These are phyloP conservation scores for Hydrochoerus hydrochaeris DNA, from an alignment of 2,113 vertebrate species.

Conservation along the genomic window DNA sequence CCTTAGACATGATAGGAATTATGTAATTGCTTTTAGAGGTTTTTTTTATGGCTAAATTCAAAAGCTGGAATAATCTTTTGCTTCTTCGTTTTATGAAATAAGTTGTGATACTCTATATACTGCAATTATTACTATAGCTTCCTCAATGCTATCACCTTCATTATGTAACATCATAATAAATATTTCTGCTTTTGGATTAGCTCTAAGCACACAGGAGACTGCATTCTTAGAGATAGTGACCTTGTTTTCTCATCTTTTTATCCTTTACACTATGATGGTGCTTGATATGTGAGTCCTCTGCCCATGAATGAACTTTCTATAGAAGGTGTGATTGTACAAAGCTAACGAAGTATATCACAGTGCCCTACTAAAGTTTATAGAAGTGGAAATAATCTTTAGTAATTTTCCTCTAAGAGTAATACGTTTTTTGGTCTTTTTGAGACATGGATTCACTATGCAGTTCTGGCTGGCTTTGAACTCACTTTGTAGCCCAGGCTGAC, in stretches of 20 bases:
- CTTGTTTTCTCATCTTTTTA: neutral
- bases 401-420: neutral
- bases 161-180: neutral
- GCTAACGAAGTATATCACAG: neutral
- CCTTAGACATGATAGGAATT: neutral
- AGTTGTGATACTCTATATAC: neutral
- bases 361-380: neutral
- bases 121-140: neutral
- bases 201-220: neutral
- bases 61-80: neutral
- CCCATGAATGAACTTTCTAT: neutral
- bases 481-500: neutral
- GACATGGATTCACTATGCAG: neutral
- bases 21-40: neutral
- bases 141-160: neutral
- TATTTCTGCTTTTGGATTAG: neutral
- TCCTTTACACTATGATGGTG: neutral
- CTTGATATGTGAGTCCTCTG: neutral
- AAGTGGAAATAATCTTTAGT: conserved; percentile 3
- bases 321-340: neutral
- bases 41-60: neutral
- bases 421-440: neutral
- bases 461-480: neutral
- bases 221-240: neutral
- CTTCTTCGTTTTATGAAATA: neutral